Percentiles rank a stretch among this genome's conserved stretches.
Conservation (phyloP, 1,140 invertebrate species). For the Hyphantria cunea region DNA sequence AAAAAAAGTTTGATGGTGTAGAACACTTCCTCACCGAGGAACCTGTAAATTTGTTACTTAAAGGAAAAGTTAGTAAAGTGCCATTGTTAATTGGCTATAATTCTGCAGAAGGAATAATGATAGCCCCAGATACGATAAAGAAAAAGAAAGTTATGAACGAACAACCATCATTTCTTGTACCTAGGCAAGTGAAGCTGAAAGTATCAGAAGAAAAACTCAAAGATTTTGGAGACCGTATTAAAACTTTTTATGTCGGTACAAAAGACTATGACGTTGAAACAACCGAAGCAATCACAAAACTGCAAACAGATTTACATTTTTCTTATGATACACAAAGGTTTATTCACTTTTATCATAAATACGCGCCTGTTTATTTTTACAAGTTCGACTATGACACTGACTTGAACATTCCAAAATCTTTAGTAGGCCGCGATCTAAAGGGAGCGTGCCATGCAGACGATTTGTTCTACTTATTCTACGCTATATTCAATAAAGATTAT, state of each 20-base stretch:
- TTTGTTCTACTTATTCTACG: slow-evolving; percentile 84
- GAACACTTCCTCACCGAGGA: slow-evolving; percentile 66
- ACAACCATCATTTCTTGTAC: slow-evolving; percentile 61
- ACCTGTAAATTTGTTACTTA: slow-evolving; percentile 59
- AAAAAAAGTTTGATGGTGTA: slow-evolving; percentile 62
- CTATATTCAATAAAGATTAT: slow-evolving; percentile 58
- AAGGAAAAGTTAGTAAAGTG: slow-evolving; percentile 77
- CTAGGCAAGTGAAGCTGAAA: slow-evolving; percentile 53
- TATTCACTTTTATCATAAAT: slow-evolving; percentile 48
- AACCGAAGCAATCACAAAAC: slow-evolving; percentile 44
- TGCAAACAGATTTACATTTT: slow-evolving; percentile 68
- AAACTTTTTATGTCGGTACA: slow-evolving; percentile 77
- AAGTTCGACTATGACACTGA: slow-evolving; percentile 73
- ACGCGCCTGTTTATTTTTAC: slow-evolving; percentile 76
- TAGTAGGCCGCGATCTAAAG: slow-evolving; percentile 46
- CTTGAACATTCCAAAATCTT: slow-evolving; percentile 63
- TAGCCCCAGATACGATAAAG: slow-evolving; percentile 51
- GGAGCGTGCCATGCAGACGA: slow-evolving; percentile 85
- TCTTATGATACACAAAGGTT: slow-evolving; percentile 65
- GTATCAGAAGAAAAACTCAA: slow-evolving; percentile 47
- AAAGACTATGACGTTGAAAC: slow-evolving; percentile 52
- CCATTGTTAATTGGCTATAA: slow-evolving; percentile 84
- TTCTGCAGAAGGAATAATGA: slow-evolving; percentile 81
- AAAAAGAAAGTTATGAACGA: slow-evolving; percentile 59
- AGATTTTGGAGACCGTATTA: slow-evolving; percentile 67